These are phyloP conservation scores for Mionectes macconnelli DNA, from an alignment of 2,113 vertebrate species.

Conservation along the genomic window DNA sequence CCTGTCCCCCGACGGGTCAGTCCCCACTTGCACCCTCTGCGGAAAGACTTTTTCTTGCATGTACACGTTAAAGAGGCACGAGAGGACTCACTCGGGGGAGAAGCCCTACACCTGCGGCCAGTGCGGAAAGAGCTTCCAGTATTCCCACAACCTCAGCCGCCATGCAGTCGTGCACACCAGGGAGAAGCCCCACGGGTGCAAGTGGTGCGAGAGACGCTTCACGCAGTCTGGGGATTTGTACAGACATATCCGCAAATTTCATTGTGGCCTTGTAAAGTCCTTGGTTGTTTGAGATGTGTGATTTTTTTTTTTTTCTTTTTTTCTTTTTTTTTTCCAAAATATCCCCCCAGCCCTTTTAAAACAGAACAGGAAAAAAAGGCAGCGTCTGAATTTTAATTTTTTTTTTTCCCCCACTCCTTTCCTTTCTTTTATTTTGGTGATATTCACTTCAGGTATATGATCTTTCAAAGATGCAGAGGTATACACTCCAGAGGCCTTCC, in stretches of 20 bases:
- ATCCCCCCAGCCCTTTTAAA: background rate
- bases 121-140: conserved; percentile 98
- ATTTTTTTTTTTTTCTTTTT: background rate
- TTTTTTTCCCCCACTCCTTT: accelerated
- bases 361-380: background rate
- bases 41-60: conserved; percentile 98
- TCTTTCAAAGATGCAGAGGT: conserved; percentile 45
- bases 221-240: conserved; percentile 98
- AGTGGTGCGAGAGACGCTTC: conserved; percentile 97
- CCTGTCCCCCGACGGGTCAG: conserved; percentile 85
- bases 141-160: conserved; percentile 96
- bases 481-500: conserved; percentile 63
- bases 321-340: too few species aligned
- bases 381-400: background rate
- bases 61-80: conserved; percentile 95
- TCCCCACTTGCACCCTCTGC: conserved; percentile 94
- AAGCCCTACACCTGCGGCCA: conserved; percentile 96
- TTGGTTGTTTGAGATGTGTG: conserved; percentile 70
- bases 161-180: conserved; percentile 97
- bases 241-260: conserved; percentile 98
- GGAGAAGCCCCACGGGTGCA: conserved; percentile 96
- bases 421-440: conserved; percentile 13
- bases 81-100: conserved; percentile 98
- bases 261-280: conserved; percentile 93
- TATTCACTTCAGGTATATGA: conserved; percentile 25